phyloP scores from a whole-genome alignment of 1,140 invertebrate species.

The Olivierus martensii region DNA sequence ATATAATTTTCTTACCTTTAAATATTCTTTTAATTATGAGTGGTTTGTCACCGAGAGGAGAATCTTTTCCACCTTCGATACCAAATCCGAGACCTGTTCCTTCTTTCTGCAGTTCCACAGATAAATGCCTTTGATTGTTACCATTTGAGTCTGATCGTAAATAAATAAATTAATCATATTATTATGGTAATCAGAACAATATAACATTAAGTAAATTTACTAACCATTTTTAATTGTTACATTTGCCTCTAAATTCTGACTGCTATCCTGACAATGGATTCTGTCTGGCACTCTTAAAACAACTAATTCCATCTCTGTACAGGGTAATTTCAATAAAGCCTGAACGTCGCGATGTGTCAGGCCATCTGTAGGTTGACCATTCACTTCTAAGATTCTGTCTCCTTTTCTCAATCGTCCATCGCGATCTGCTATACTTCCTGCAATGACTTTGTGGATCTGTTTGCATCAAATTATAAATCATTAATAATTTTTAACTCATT shows the following conservation, averaged over 20 bases:
- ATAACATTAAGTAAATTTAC: too few species aligned
- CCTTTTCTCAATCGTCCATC: conserved; percentile 74
- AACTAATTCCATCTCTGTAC: conserved; percentile 50
- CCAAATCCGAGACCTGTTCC: conserved; percentile 81
- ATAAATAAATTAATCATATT: too few species aligned
- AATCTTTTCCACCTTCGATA: conserved; percentile 79
- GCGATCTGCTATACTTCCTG: conserved; percentile 65
- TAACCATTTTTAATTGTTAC: too few species aligned
- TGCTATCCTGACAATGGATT: too few species aligned
- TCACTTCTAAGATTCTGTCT: conserved; percentile 74
- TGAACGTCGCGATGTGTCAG: conserved; percentile 71
- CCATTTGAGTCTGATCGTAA: too few species aligned
- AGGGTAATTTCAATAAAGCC: conserved; percentile 62
- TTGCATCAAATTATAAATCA: too few species aligned
- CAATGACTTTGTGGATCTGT: conserved; percentile 70
- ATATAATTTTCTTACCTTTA: conserved; percentile 14
- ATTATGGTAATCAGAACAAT: too few species aligned
- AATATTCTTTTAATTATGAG: conserved; percentile 21
- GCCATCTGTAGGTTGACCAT: conserved; percentile 63
- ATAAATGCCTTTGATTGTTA: background rate
- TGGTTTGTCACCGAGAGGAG: conserved; percentile 69
- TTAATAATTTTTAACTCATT: too few species aligned
- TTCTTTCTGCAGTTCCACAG: conserved; percentile 61
- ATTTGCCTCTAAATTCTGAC: too few species aligned
- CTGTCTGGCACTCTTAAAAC: conserved; percentile 33